Evolutionary conservation across 2,888 invertebrate genomes (phyloP).

Genomic region (Lumbricus terrestris): DNA sequence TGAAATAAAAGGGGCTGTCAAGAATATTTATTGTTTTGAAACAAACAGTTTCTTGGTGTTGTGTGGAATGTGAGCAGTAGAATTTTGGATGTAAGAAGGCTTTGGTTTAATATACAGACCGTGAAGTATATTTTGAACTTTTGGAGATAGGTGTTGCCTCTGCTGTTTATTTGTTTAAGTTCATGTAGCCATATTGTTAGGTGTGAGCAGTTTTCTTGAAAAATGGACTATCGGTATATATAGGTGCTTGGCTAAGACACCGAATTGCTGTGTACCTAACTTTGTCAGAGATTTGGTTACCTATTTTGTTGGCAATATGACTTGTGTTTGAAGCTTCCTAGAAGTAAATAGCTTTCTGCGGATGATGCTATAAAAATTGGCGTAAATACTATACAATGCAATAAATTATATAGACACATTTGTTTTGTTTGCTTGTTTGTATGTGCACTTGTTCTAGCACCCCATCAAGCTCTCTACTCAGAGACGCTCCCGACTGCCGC

Average conservation of each 20-base stretch:
- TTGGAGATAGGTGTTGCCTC: not conserved
- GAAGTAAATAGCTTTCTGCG: too few species aligned
- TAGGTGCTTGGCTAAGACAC: not conserved
- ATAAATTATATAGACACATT: too few species aligned
- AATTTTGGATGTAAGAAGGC: not conserved
- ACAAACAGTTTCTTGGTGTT: not conserved
- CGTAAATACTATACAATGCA: too few species aligned
- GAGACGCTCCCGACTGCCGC: too few species aligned
- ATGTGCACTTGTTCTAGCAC: too few species aligned
- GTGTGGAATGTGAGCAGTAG: not conserved
- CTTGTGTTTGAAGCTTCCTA: too few species aligned
- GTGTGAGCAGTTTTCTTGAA: not conserved
- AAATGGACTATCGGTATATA: not conserved
- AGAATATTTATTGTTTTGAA: not conserved
- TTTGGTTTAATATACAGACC: not conserved
- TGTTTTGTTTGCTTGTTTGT: too few species aligned
- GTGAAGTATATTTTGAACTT: not conserved
- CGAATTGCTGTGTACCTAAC: too few species aligned
- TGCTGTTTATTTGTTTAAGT: not conserved
- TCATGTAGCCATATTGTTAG: not conserved
- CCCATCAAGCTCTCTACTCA: too few species aligned
- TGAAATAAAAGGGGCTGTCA: not conserved
- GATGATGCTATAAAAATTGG: too few species aligned
- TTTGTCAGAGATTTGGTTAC: too few species aligned
- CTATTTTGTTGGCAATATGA: too few species aligned